These are phyloP conservation scores for Peromyscus eremicus DNA, from an alignment of 2,797 vertebrate genomes.

Conservation along the genomic window DNA sequence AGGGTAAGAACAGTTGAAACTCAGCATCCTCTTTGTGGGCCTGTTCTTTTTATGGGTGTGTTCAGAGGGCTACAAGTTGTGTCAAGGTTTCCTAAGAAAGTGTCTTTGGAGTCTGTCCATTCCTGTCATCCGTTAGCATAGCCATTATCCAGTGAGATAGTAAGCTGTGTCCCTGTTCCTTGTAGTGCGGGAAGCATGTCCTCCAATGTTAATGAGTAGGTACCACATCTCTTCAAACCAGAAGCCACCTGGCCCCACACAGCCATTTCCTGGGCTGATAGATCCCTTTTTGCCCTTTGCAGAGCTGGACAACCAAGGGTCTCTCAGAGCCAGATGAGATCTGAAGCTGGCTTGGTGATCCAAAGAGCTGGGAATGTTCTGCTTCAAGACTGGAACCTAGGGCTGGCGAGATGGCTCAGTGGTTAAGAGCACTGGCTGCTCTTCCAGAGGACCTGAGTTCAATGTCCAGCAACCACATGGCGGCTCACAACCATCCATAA, in stretches of 20 bases:
- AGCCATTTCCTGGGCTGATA: background rate
- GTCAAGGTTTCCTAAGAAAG: conserved; percentile 94
- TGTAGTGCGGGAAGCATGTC: conserved; percentile 93
- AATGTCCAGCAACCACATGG: background rate
- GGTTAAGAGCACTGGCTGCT: background rate
- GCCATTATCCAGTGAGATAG: conserved; percentile 92
- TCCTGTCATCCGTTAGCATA: conserved; percentile 93
- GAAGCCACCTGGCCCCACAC: background rate
- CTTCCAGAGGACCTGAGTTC: background rate
- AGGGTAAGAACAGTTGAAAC: conserved; percentile 36
- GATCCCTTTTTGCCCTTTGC: conserved; percentile 11
- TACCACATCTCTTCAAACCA: conserved; percentile 93
- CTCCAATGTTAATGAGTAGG: conserved; percentile 95
- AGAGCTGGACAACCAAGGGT: conserved; percentile 9
- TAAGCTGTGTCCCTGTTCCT: conserved; percentile 92
- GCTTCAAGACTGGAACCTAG: background rate
- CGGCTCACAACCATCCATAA: too few species aligned
- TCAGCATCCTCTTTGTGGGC: conserved; percentile 63
- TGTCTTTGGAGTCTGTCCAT: conserved; percentile 94
- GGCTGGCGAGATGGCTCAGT: background rate
- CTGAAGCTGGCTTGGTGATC: accelerated
- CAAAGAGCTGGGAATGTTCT: background rate
- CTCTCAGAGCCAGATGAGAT: too few species aligned
- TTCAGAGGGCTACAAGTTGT: conserved; percentile 85
- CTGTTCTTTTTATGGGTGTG: background rate